These are phyloP conservation scores for Didymodactylos carnosus DNA, from an alignment of 2,888 invertebrate genomes.

Conservation along the genomic window DNA sequence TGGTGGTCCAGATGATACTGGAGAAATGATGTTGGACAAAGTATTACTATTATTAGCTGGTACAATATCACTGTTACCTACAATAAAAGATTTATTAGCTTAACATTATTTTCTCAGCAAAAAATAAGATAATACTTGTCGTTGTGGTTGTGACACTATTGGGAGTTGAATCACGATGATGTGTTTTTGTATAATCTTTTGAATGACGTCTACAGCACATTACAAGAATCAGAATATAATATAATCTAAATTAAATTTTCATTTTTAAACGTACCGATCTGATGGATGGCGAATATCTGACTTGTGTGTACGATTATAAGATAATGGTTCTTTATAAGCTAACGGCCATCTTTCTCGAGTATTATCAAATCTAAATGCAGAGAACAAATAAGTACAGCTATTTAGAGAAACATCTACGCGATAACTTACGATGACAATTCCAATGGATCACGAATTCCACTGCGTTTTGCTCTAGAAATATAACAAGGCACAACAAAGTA, in stretches of 20 bases:
- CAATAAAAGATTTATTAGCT: too few species aligned
- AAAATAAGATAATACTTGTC: too few species aligned
- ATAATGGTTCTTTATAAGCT: not conserved
- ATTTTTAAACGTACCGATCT: not conserved
- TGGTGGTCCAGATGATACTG: not conserved
- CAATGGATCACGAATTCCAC: not conserved
- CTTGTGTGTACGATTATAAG: not conserved
- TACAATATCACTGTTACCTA: too few species aligned
- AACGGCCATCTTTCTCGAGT: not conserved
- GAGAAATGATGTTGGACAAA: too few species aligned
- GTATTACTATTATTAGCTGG: too few species aligned
- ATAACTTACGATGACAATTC: not conserved
- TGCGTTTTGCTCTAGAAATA: not conserved
- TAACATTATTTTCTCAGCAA: too few species aligned
- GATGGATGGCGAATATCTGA: not conserved
- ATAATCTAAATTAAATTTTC: not conserved
- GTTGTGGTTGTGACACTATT: too few species aligned
- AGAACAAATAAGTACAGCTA: not conserved
- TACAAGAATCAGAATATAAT: not conserved
- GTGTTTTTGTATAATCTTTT: not conserved
- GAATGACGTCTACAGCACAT: not conserved
- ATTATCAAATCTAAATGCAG: too few species aligned
- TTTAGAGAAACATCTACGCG: not conserved
- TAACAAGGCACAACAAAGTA: too few species aligned
- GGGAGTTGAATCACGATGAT: too few species aligned